Base-by-base conservation (phyloP, 2,113 vertebrate genomes). In the Heloderma charlesbogerti region DNA sequence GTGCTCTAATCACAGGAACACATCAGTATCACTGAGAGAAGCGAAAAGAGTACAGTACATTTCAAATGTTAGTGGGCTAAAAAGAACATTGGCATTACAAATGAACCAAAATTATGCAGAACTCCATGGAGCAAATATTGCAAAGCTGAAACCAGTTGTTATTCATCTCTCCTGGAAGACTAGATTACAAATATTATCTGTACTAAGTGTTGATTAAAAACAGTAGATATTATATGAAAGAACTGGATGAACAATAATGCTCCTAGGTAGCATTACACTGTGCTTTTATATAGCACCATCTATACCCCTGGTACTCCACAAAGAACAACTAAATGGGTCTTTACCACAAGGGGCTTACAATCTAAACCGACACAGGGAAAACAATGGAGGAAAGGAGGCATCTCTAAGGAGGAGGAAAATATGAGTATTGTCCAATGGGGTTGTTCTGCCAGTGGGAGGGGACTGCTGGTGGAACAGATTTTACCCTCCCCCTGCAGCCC, bases 91-190 rank as follows among this genome's bases (percentile, higher is more conserved):
- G 48, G 67, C 69, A 84, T 82, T 57, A 40, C 12, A 72, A 60
- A 87, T 72, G n/a, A 91, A 20, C 63, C 88, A 86, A 72, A 94
- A 90, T 86, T 88, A 80, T 92, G 66, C 45, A 63, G 88, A 90
- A 81, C 87, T 91, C 91, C 79, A 80, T 74, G 87, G 7, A 43
- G 74, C 43, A 95, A 95, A 94, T n/a, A 92, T 89, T 22, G 69
- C 87, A 88, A 90, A 89, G 90, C 45, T 78, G 57, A 79, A n/a
- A 66, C 63, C 12, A 15, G 34, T 86, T 51, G 13, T 86, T 20
- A 72, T 45, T 78, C 16, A 45, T 45, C 37, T 66, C 57, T 63
- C 40, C 29, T 7, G 57, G 37, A 45, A 43, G 40, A 43, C 20
- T 67, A 37, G 40, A 69, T 85, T 85, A 45, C 40, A 69, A 31